Base-by-base conservation (phyloP, 2,888 invertebrate species). In the Trissolcus japonicus region DNA sequence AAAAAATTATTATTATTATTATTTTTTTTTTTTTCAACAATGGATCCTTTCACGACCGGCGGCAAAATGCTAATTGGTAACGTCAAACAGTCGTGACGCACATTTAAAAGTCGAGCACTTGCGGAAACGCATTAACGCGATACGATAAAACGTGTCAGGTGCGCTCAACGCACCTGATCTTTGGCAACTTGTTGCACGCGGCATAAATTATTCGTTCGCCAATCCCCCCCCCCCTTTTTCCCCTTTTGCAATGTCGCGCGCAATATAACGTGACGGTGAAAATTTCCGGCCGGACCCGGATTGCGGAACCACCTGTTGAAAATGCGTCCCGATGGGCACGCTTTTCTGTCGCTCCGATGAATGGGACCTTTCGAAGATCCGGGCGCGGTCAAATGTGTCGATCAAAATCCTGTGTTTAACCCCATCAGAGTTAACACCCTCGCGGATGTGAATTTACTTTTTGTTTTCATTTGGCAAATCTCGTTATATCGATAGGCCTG, bases 211-310 rank as follows among this genome's bases (percentile, higher is more conserved):
- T 79, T 83, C 80, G 79, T 76, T 7, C 35, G 72, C 67, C 78
- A 63, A 48, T 53, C 60, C 59, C 48, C 80, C 11, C 11, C 65
- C 78, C 63, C 41, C n/a, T n/a, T n/a, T 51, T 60, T 55, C 48
- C 80, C 11, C 11, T 17, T 21, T 79, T 79, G 81, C 76, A 76
- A 77, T 77, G 78, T 82, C 79, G 82, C 78, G 82, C 80, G 82
- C 82, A 82, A 81, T 75, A 54, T 67, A 63, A 79, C 81, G 76
- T 83, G 83, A 83, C 84, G 81, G 72, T 76, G 80, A 80, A 82
- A 82, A 83, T 84, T 83, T 84, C 83, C 83, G 83, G 83, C 80
- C 80, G 35, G 35, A 78, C 79, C 83, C 80, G 82, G 82, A 82
- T 84, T 78, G 78, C 79, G 78, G 57, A 65, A 29, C 76, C 76